Evolutionary conservation across 2,797 vertebrate genomes (phyloP), one percentile per base, ranked within the genome.

Genomic region (Typhlichthys subterraneus): DNA sequence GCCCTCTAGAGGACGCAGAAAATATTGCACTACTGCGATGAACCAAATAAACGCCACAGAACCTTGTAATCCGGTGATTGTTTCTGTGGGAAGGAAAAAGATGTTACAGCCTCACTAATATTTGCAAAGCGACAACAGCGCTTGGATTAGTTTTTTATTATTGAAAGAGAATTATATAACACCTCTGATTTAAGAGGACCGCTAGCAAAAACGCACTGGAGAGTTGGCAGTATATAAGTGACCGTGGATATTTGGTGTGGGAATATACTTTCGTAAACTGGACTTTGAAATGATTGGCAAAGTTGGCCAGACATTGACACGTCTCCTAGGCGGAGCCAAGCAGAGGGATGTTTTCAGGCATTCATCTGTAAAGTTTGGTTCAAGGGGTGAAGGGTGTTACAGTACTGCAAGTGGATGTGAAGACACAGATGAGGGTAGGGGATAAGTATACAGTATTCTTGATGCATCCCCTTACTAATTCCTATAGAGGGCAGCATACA

Each of bases 1-100:
- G 61, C 88, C 88, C 70, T 72, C 90, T 88, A 79, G 73, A 87
- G 90, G 2, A 0, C 4, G 2, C 1, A 8, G 11, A 6, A 0
- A 0, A 53, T n/a, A 57, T n/a, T 71, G 57, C 71, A 76, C 72
- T 45, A 60, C 23, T 23, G 81, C 65, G 83, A 23, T 78, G 73
- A 70, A 59, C 59, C 70, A 81, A 52, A 1, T 14, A 5, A 33
- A 53, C 13, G 33, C 48, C 29, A 5, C 63, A 15, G 75, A 80
- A 80, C 80, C 62, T 15, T 59, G 1, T 31, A 11, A 6, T 0
- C 3, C 5, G 13, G 0, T 3, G 31, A 23, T 52, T 15, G 76
- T 84, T 80, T 79, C 75, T n/a, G 6, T 12, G 17, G 50, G 63
- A 4, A 15, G 0, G 2, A 5, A 59, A 1, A 62, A 10, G 1